phyloP scores from a whole-genome alignment of 2,113 vertebrate species.

The Pardalotus punctatus region DNA sequence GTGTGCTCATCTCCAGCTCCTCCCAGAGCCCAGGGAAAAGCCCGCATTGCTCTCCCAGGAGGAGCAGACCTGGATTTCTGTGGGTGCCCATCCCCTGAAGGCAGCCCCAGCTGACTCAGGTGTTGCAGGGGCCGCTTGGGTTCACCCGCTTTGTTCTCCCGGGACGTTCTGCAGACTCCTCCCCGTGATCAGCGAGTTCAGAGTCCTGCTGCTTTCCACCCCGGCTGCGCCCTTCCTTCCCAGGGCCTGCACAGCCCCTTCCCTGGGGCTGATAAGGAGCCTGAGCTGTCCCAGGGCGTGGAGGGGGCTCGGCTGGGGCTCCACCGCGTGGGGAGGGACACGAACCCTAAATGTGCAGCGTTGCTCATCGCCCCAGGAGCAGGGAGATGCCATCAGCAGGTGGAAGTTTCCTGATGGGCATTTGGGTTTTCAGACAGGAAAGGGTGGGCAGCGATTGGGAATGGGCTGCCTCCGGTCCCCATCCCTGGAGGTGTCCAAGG shows the following conservation, averaged over 20 bases:
- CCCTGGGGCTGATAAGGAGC: background rate
- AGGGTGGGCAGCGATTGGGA: background rate
- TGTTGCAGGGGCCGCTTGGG: rapidly evolving
- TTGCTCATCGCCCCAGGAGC: background rate
- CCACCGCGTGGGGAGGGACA: rapidly evolving
- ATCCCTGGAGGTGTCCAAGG: no score
- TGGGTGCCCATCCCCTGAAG: background rate
- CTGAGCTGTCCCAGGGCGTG: rapidly evolving
- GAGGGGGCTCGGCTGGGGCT: background rate
- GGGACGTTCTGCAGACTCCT: background rate
- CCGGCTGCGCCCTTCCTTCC: background rate
- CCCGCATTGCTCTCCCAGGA: rapidly evolving
- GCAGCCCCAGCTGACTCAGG: rapidly evolving
- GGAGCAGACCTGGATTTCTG: rapidly evolving
- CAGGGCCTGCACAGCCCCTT: background rate
- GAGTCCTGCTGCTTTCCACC: background rate
- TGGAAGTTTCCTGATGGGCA: rapidly evolving
- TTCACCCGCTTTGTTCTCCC: rapidly evolving
- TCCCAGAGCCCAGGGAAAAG: background rate
- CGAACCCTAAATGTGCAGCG: rapidly evolving
- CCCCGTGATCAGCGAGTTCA: background rate
- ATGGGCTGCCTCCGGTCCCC: background rate
- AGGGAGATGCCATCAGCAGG: no score
- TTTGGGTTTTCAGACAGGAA: background rate
- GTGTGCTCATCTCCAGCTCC: rapidly evolving